These are phyloP conservation scores for Ianthella basta DNA, from an alignment of 37 sponge, comb jelly and placozoan species.

Conservation along the genomic window DNA sequence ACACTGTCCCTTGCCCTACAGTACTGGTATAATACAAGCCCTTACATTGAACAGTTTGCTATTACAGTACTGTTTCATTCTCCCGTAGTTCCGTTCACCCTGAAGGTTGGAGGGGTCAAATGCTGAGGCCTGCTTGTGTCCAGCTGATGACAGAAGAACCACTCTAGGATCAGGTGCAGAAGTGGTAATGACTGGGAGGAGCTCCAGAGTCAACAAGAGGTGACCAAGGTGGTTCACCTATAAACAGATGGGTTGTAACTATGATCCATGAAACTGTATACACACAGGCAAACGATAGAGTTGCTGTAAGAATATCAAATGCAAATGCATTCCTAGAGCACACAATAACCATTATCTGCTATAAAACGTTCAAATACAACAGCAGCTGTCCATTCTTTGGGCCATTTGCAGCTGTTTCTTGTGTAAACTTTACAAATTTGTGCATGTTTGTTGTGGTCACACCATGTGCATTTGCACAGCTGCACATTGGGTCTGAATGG, in stretches of 20 bases:
- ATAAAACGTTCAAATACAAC: no score
- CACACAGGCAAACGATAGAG: no score
- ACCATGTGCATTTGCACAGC: no score
- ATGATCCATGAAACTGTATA: no score
- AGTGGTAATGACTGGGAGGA: constrained; percentile 58
- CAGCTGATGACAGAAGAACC: constrained; percentile 66
- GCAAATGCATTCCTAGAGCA: neutral
- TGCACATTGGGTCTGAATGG: no score
- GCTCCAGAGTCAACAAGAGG: constrained; percentile 75
- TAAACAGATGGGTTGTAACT: neutral
- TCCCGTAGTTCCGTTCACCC: constrained; percentile 40
- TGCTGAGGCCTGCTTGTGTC: neutral
- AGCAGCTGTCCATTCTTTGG: no score
- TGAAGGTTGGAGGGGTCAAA: constrained; percentile 56
- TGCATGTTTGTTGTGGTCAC: no score
- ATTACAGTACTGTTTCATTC: constrained; percentile 52
- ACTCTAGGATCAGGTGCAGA: constrained; percentile 72
- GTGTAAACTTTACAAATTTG: no score
- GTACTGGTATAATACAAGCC: neutral
- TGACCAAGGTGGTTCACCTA: constrained; percentile 83
- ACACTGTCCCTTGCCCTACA: neutral
- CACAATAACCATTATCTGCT: neutral
- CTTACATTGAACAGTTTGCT: constrained; percentile 81
- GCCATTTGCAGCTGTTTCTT: no score
- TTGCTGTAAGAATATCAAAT: no score